Percentiles rank a stretch among this genome's conserved stretches.
Conservation (phyloP, 2,113 vertebrate species). For the Prietella phreatophila region DNA sequence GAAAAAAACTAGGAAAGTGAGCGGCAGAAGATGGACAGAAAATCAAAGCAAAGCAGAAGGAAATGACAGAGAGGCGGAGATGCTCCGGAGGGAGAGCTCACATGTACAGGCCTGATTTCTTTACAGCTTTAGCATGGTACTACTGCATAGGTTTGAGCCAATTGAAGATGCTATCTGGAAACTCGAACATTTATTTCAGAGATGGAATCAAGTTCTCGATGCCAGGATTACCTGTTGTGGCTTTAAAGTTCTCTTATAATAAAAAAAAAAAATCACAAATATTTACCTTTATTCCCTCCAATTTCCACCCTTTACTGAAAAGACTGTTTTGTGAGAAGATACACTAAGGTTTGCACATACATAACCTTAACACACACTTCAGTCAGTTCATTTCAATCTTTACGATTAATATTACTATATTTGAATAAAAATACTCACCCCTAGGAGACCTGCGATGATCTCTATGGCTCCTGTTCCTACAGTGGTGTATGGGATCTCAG, state of each 20-base stretch:
- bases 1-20: constrained; percentile 40
- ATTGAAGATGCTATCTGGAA: background rate
- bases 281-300: background rate
- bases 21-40: constrained; percentile 47
- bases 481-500: constrained; percentile 83
- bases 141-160: background rate
- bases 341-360: background rate
- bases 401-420: background rate
- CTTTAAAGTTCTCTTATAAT: background rate
- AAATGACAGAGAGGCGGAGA: constrained; percentile 36
- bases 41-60: constrained; percentile 49
- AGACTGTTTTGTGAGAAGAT: too few relatives aligned
- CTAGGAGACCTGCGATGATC: constrained; percentile 80
- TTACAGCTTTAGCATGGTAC: constrained; percentile 3
- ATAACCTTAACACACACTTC: background rate
- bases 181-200: background rate
- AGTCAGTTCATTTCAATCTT: background rate
- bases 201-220: background rate
- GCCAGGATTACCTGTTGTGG: background rate
- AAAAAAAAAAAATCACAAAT: background rate
- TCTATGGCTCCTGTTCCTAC: constrained; percentile 83
- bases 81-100: constrained; percentile 20
- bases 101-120: constrained; percentile 8
- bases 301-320: background rate
- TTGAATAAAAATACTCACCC: constrained; percentile 70